These are phyloP conservation scores for Platyrinchus mystaceus DNA, from an alignment of 2,797 vertebrate species.

Conservation along the genomic window DNA sequence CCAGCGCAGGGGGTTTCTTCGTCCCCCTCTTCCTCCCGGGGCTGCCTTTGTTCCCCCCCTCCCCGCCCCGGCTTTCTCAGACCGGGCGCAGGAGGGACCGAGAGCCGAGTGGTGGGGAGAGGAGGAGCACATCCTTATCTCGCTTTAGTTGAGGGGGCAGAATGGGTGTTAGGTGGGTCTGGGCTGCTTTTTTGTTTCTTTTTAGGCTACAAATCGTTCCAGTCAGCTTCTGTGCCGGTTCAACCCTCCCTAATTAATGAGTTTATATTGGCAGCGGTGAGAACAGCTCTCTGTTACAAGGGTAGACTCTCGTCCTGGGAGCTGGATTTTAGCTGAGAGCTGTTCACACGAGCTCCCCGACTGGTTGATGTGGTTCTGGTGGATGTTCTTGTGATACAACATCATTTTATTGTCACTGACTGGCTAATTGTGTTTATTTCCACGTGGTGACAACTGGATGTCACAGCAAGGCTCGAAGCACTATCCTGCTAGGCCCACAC, in stretches of 20 bases:
- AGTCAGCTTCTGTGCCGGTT: not conserved
- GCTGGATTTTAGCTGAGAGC: not conserved
- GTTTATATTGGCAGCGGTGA: not conserved
- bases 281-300: not conserved
- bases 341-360: not conserved
- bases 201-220: not conserved
- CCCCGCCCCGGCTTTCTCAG: not conserved
- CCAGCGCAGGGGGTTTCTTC: not conserved
- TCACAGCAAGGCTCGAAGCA: not conserved
- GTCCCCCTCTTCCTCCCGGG: not conserved
- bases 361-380: not conserved
- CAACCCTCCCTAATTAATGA: not conserved
- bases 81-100: not conserved
- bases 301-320: not conserved
- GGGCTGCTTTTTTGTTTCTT: not conserved
- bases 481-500: not conserved
- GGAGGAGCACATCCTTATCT: not conserved
- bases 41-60: not conserved
- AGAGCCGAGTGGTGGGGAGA: not conserved
- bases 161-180: not conserved
- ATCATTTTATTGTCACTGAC: not conserved
- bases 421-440: not conserved
- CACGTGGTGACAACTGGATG: fast-evolving
- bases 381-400: not conserved
- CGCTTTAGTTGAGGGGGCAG: not conserved